Conservation (phyloP, 1,140 invertebrate genomes). For the Brachionus manjavacas region DNA sequence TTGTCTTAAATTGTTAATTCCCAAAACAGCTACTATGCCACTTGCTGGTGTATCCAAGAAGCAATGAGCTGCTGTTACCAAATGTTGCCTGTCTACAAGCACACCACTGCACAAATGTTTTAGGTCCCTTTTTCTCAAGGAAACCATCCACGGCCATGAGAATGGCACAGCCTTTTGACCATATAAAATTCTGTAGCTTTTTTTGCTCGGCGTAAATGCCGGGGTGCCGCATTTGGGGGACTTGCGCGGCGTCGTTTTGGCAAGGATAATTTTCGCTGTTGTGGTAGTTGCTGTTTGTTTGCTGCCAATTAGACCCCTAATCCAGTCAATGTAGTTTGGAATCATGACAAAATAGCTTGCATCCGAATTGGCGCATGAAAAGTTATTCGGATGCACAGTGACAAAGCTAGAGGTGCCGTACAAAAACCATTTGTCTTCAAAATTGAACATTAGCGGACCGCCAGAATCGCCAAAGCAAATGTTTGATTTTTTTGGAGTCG, state of each 20-base stretch:
- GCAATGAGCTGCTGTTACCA: slow-evolving; percentile 47
- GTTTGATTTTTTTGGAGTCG: background rate
- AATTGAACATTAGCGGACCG: background rate
- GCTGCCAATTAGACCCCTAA: background rate
- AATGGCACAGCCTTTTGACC: background rate
- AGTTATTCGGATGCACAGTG: background rate
- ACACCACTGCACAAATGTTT: slow-evolving; percentile 44
- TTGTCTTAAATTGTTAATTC: background rate
- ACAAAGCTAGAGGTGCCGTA: background rate
- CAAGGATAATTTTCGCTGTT: background rate
- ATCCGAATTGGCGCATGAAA: background rate
- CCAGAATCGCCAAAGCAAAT: slow-evolving; percentile 1
- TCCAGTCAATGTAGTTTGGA: background rate
- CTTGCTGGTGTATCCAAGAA: background rate
- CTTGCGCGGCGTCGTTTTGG: background rate
- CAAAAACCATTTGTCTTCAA: slow-evolving; percentile 6
- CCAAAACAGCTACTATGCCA: background rate
- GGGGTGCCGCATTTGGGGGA: background rate
- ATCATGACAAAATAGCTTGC: slow-evolving; percentile 4
- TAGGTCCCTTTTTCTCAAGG: background rate
- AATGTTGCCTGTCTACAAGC: slow-evolving; percentile 44
- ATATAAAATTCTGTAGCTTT: background rate
- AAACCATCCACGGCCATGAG: slow-evolving; percentile 32
- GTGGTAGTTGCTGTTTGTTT: background rate
- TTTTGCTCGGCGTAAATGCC: background rate